A percentile compares a stretch with the other conserved stretches of the same genome.
Conservation (phyloP, 2,113 vertebrate genomes). For the Cyprinodon tularosa region DNA sequence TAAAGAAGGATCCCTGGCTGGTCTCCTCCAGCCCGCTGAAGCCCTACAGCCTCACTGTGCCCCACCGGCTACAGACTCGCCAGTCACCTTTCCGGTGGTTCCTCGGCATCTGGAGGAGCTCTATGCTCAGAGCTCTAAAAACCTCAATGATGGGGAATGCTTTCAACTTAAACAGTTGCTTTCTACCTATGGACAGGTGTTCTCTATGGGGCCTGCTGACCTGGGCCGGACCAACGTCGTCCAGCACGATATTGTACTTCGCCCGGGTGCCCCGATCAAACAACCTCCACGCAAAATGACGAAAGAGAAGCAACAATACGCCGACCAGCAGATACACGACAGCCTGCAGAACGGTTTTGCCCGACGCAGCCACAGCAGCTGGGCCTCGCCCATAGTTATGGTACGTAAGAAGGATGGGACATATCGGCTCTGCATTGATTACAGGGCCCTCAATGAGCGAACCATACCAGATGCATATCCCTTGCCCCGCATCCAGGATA, state of each 20-base stretch:
- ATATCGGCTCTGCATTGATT: slow-evolving; percentile 32
- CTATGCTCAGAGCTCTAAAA: no score
- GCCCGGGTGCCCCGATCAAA: no score
- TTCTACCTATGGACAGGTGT: no score
- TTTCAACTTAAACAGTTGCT: no score
- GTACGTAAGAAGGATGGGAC: slow-evolving; percentile 42
- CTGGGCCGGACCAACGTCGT: no score
- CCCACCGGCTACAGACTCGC: no score
- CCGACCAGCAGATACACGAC: slow-evolving; percentile 26
- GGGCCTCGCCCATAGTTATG: slow-evolving; percentile 37
- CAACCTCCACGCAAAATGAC: no score
- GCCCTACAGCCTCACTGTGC: no score
- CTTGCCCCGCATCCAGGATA: slow-evolving; percentile 37
- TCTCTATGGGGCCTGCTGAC: no score
- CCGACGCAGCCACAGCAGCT: slow-evolving; percentile 33
- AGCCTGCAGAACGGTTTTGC: slow-evolving; percentile 7
- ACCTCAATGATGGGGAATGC: no score
- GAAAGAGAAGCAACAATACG: neutral
- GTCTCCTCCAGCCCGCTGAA: neutral
- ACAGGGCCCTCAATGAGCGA: slow-evolving; percentile 27
- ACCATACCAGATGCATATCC: slow-evolving; percentile 20
- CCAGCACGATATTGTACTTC: neutral
- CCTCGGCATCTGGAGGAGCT: no score
- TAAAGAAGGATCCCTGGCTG: neutral
- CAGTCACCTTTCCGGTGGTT: no score